Percentiles rank a stretch among this genome's conserved stretches.
Conservation (phyloP, 2,797 vertebrate genomes). For the Furcifer pardalis region DNA sequence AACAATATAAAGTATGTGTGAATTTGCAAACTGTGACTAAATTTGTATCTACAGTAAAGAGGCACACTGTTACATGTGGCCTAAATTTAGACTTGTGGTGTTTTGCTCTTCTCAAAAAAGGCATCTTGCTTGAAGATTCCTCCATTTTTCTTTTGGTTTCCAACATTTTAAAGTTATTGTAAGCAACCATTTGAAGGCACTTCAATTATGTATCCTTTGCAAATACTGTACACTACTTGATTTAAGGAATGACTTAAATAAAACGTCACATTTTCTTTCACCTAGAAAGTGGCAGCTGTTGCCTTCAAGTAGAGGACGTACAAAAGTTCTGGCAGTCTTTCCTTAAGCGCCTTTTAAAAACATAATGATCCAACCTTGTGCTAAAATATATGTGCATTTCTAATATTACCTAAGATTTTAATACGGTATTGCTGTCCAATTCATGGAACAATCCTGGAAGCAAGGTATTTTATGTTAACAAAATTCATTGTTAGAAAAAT, state of each 20-base stretch:
- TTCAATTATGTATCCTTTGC: background rate
- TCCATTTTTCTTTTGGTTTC: constrained; percentile 8
- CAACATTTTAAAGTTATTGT: background rate
- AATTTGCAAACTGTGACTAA: background rate
- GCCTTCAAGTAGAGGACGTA: constrained; percentile 39
- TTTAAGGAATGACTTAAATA: constrained; percentile 44
- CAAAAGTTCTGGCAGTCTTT: constrained; percentile 41
- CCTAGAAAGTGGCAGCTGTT: constrained; percentile 12
- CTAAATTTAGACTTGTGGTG: constrained; percentile 19
- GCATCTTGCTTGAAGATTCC: background rate
- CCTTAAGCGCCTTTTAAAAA: constrained; percentile 34
- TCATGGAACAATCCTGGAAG: constrained; percentile 31
- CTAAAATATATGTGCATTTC: constrained; percentile 14
- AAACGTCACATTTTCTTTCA: constrained; percentile 48
- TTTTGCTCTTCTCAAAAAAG: constrained; percentile 35
- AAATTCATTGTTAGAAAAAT: constrained; percentile 65
- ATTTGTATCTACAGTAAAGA: background rate
- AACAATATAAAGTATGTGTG: background rate
- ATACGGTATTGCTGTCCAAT: constrained; percentile 37
- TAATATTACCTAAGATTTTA: background rate
- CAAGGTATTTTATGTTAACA: constrained; percentile 37
- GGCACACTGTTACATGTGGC: background rate
- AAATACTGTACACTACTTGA: background rate
- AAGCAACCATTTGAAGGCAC: background rate
- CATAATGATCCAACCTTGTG: constrained; percentile 34